Evolutionary conservation across 2,888 invertebrate species (phyloP).

Genomic region (Portevinia maculata): DNA sequence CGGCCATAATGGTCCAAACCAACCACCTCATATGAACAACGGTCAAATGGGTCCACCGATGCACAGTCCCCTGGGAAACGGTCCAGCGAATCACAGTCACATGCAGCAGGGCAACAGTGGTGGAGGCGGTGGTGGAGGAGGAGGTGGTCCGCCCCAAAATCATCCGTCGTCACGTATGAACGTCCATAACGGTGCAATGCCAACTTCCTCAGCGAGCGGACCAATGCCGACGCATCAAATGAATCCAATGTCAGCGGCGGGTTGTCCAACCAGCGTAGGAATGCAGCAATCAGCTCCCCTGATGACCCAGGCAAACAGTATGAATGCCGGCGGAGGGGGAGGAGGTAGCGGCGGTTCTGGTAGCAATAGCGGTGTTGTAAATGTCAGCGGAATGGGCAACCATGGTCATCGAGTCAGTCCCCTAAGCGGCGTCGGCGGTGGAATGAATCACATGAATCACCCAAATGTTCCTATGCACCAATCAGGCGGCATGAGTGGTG

Average conservation of each 20-base stretch:
- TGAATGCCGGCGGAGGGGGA: conserved; percentile 77
- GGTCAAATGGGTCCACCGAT: conserved; percentile 91
- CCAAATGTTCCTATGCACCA: conserved; percentile 83
- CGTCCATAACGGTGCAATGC: conserved; percentile 86
- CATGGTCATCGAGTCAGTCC: conserved; percentile 75
- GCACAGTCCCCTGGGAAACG: conserved; percentile 88
- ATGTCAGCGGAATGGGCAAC: conserved; percentile 75
- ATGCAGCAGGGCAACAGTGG: conserved; percentile 83
- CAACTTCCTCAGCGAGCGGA: conserved; percentile 78
- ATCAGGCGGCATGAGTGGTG: conserved; percentile 80
- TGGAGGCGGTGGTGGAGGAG: conserved; percentile 74
- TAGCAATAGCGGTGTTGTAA: conserved; percentile 75
- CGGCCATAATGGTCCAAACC: conserved; percentile 76
- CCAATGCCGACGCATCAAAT: conserved; percentile 84
- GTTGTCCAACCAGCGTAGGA: conserved; percentile 59
- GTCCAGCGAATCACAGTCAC: conserved; percentile 83
- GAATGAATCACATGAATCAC: conserved; percentile 81
- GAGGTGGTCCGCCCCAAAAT: conserved; percentile 69
- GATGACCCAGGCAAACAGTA: conserved; percentile 76
- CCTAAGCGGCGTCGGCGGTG: conserved; percentile 75
- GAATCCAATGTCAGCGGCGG: conserved; percentile 73
- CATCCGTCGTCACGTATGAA: conserved; percentile 79
- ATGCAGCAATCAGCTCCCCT: conserved; percentile 64
- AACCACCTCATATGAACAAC: conserved; percentile 85
- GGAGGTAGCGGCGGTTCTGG: conserved; percentile 67